Base-by-base conservation (phyloP, 2,797 vertebrate species). In the Psittacula echo region DNA sequence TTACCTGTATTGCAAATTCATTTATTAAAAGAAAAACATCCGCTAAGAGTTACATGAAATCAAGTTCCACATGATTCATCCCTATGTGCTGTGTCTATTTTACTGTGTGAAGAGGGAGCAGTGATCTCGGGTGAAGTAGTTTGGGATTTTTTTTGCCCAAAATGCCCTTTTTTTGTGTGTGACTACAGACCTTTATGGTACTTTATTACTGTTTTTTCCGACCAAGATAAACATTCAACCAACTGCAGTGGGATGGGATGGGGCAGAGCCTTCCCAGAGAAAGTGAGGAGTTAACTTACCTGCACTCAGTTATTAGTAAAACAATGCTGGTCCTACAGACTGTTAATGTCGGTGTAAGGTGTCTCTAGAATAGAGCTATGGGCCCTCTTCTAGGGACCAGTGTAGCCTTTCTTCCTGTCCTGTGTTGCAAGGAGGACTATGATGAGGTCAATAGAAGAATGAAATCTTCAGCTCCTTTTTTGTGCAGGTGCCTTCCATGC, bases 401-500 rank as follows among this genome's bases (percentile, higher is more conserved):
- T 12, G 77, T 24, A 61, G 42, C 62, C 58, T 89, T 74, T 60
- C 44, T 39, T 93, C 71, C 72, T 85, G 56, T 85, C 32, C 1
- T 39, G 27, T 34, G 44, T 53, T 29, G 65, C 71, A 83, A 77
- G 85, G 29, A 91, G 71, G 41, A 92, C 34, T 47, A 87, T 10
- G 24, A n/a, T 29, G 56, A 90, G 50, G 64, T 79, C 73, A 61
- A 0, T 60, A 4, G 3, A 51, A 66, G 71, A 71, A 51, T 32
- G 47, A 82, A 75, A 82, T 85, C 80, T 89, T 94, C 85, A 82
- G 71, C 34, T 93, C 32, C 17, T 51, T 71, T 91, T 84, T 64
- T 34, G 34, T 11, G 54, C 41, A 85, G 74, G 24, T 80, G 58
- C 58, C 17, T 47, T 90, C 65, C 85, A 14, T 7, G 37, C 58